phyloP scores from a whole-genome alignment of 2,797 vertebrate species.

The Cetoscarus ocellatus region DNA sequence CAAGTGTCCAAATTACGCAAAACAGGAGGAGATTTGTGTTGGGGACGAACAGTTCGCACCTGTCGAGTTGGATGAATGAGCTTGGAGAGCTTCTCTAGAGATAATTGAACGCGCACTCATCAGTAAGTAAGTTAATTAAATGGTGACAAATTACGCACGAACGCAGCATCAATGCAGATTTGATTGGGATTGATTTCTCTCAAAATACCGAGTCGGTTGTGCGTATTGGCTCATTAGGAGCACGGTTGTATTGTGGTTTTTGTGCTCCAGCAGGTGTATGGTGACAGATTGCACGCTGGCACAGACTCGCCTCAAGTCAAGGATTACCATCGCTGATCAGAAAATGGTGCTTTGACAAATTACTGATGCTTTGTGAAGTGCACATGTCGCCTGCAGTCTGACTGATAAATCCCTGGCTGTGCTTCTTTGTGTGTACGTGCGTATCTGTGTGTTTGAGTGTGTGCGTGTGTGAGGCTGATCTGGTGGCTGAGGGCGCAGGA shows the following conservation, averaged over 20 bases:
- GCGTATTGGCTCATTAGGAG: not conserved
- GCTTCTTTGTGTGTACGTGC: conserved; percentile 6
- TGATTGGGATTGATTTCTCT: conserved; percentile 22
- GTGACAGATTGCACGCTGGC: not conserved
- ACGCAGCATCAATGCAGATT: conserved; percentile 12
- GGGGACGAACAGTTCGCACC: conserved; percentile 34
- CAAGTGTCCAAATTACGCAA: conserved; percentile 26
- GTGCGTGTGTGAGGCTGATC: conserved; percentile 13
- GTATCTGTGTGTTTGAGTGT: too few relatives aligned
- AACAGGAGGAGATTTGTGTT: conserved; percentile 4
- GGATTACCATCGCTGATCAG: conserved; percentile 23
- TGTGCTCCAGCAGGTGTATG: conserved; percentile 45
- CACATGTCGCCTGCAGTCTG: conserved; percentile 32
- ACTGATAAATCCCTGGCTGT: conserved; percentile 9
- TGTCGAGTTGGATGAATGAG: conserved; percentile 24
- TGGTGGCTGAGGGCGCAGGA: conserved; percentile 9
- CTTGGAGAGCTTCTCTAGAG: conserved; percentile 32
- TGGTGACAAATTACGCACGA: conserved; percentile 63
- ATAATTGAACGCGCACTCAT: conserved; percentile 38
- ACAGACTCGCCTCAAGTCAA: conserved; percentile 18
- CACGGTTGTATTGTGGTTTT: not conserved
- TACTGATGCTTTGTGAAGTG: conserved; percentile 35
- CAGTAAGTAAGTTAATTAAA: conserved; percentile 55
- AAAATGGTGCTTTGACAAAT: conserved; percentile 39
- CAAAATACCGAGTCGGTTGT: conserved; percentile 6